Evolutionary conservation across 2,888 invertebrate species (phyloP).

Genomic region (Patella pellucida): DNA sequence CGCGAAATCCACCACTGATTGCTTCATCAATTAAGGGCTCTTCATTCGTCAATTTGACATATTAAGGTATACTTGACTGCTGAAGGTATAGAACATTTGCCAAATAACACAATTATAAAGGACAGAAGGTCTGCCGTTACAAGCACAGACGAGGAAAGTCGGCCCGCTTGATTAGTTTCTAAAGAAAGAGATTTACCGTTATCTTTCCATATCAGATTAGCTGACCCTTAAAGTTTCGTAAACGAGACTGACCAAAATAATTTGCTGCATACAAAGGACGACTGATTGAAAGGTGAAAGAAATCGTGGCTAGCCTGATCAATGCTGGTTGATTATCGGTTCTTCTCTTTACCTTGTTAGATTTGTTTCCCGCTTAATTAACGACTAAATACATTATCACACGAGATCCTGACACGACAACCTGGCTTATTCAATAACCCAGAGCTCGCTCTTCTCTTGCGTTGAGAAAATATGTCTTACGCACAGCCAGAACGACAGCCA

Average conservation of each 20-base stretch:
- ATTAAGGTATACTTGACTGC: slow-evolving; percentile 21
- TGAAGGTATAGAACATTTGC: slow-evolving; percentile 10
- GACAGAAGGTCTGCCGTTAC: slow-evolving; percentile 2
- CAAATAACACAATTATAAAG: slow-evolving; percentile 9
- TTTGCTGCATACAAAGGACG: neutral
- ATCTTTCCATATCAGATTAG: slow-evolving; percentile 24
- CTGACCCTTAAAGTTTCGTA: slow-evolving; percentile 15
- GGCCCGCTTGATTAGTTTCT: slow-evolving; percentile 21
- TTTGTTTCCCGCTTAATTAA: neutral
- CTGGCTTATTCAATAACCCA: neutral
- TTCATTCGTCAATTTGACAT: slow-evolving; percentile 24
- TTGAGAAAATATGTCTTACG: no score
- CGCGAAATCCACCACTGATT: slow-evolving; percentile 15
- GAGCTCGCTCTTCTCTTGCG: no score
- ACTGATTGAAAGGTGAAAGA: slow-evolving; percentile 2
- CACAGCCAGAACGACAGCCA: no score
- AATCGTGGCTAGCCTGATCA: slow-evolving; percentile 5
- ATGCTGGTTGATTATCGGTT: neutral
- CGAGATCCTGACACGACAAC: slow-evolving; percentile 5
- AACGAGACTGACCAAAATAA: slow-evolving; percentile 11
- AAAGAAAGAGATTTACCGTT: slow-evolving; percentile 22
- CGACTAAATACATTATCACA: slow-evolving; percentile 8
- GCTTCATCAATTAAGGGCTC: slow-evolving; percentile 20
- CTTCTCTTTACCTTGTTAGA: neutral
- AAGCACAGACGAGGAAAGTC: neutral